These are phyloP conservation scores for Anabacerthia variegaticeps DNA, from an alignment of 2,797 vertebrate genomes.

Conservation along the genomic window DNA sequence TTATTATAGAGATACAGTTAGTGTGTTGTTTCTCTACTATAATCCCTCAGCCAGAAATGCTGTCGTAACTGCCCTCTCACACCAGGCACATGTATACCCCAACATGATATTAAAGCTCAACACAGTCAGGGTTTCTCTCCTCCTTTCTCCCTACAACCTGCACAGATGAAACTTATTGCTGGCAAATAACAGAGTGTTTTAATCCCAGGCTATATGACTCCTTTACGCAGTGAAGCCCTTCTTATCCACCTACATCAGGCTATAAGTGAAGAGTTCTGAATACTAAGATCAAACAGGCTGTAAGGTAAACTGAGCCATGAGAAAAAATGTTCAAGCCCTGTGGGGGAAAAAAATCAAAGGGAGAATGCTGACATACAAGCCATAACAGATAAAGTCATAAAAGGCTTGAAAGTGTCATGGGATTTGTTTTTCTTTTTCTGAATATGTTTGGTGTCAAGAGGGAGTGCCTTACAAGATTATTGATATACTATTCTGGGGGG, in stretches of 20 bases:
- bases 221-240: not conserved
- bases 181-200: not conserved
- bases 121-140: not conserved
- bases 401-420: not conserved
- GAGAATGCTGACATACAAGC: not conserved
- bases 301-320: not conserved
- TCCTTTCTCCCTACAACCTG: not conserved
- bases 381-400: not conserved
- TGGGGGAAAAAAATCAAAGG: not conserved
- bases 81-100: accelerated
- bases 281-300: not conserved
- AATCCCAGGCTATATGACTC: not conserved
- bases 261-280: not conserved
- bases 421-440: not conserved
- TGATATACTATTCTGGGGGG: not conserved
- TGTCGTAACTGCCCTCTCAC: not conserved
- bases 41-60: not conserved
- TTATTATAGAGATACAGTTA: not conserved
- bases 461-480: not conserved
- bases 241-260: not conserved
- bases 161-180: not conserved
- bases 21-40: not conserved
- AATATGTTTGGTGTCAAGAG: not conserved
- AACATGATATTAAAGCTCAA: not conserved
- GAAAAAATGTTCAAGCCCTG: not conserved